phyloP scores from a whole-genome alignment of 2,797 vertebrate species.

The Eupleurogrammus muticus region DNA sequence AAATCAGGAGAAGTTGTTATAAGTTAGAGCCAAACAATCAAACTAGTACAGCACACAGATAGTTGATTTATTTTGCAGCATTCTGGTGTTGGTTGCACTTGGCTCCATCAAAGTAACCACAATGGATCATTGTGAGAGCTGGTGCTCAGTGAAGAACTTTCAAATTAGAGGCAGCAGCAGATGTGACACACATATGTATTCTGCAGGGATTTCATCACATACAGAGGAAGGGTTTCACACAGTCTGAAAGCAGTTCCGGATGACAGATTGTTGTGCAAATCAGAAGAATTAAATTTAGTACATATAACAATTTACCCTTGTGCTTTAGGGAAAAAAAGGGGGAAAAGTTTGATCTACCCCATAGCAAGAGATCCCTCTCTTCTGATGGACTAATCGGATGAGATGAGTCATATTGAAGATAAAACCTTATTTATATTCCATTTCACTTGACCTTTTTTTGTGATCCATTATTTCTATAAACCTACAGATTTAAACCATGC shows the following conservation, averaged over 20 bases:
- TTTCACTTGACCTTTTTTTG: background rate
- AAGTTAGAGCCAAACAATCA: background rate
- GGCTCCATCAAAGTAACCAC: constrained; percentile 17
- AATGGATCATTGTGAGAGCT: background rate
- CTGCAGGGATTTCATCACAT: constrained; percentile 10
- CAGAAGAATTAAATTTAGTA: background rate
- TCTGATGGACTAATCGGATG: constrained; percentile 1
- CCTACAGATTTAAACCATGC: background rate
- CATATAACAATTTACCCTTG: background rate
- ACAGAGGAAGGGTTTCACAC: background rate
- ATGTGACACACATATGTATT: constrained; percentile 4
- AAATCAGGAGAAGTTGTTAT: background rate
- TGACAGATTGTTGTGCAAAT: background rate
- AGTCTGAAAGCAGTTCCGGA: background rate
- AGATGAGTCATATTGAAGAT: background rate
- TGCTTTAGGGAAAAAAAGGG: background rate
- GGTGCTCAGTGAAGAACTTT: background rate
- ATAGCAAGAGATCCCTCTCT: background rate
- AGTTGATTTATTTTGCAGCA: background rate
- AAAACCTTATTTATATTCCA: background rate
- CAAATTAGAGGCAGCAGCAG: constrained; percentile 9
- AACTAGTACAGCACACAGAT: background rate
- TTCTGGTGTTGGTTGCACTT: background rate
- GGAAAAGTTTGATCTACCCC: background rate
- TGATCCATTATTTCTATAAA: no score